Evolutionary conservation across 1,140 invertebrate genomes (phyloP), one percentile per base, ranked within the genome.

Genomic region (Caerostris extrusa): DNA sequence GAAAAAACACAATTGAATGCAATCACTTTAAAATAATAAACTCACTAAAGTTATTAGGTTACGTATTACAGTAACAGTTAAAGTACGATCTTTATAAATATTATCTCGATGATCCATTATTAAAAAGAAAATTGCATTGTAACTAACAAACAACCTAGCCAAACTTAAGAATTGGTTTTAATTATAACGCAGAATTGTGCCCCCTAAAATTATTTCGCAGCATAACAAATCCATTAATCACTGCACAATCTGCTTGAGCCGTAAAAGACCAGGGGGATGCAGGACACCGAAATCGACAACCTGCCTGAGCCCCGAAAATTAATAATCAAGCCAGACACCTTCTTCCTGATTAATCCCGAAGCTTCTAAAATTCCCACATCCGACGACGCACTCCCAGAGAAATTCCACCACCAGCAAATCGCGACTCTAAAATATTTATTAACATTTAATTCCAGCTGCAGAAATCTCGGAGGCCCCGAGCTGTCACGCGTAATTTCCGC

Each of bases 361-460:
- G 82, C 82, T 83, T 83, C 82, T 58, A 83, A 58, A 83, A 57
- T 83, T 57, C 55, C 53, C 17, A 83, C 53, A n/a, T 83, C 82
- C 17, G 57, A 83, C 34, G 34, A 56, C 82, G 55, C 53, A 58
- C 53, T n/a, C 3, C 17, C 82, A 56, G 55, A 77, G 69, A 77
- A 77, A 56, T 58, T 83, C 34, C 34, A 2, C n/a, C 56, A 56
- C 7, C 82, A 17, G 55, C 82, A 83, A 83, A 57, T 58, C 55
- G 56, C 53, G 82, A 50, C 60, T 64, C 57, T 34, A 56, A 90
- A 69, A 64, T 90, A 90, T 90, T 90, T 90, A 90, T 90, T 71
- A 90, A 71, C 87, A 17, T 71, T 90, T 71, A 90, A 90, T 69
- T 90, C 87, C 87, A 7, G 53, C 67, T 87, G 85, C 81, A 58